Evolutionary conservation across 2,797 vertebrate genomes (phyloP).

Genomic region (Sebastes variabilis): DNA sequence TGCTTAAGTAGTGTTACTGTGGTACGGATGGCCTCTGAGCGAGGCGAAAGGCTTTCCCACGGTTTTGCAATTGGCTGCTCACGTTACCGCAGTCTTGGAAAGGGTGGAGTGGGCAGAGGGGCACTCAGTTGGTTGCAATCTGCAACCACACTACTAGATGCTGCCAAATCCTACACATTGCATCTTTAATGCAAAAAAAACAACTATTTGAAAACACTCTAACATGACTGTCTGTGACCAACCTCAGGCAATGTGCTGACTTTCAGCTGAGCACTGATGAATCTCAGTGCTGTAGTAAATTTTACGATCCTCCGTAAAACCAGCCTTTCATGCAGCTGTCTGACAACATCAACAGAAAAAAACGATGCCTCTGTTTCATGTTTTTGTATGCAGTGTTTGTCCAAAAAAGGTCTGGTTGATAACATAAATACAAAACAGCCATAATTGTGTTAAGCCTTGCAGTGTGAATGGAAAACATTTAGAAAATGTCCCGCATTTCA

Average conservation of each 20-base stretch:
- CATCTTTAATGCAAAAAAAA: too few relatives aligned
- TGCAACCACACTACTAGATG: too few relatives aligned
- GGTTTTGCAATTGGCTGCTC: too few relatives aligned
- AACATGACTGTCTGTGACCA: not conserved
- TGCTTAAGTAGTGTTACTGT: too few relatives aligned
- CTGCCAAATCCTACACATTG: too few relatives aligned
- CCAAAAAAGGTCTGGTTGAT: not conserved
- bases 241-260: not conserved
- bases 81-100: too few relatives aligned
- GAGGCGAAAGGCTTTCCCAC: too few relatives aligned
- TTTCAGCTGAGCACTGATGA: not conserved
- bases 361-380: not conserved
- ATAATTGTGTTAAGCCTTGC: not conserved
- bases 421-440: not conserved
- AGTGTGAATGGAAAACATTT: not conserved
- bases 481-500: not conserved
- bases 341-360: not conserved
- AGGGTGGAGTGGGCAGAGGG: too few relatives aligned
- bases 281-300: not conserved
- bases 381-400: not conserved
- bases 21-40: too few relatives aligned
- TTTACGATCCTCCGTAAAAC: not conserved
- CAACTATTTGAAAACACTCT: not conserved
- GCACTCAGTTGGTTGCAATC: too few relatives aligned
- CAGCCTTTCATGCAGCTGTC: not conserved